phyloP scores from a whole-genome alignment of 2,797 vertebrate species.

The Clamator glandarius region DNA sequence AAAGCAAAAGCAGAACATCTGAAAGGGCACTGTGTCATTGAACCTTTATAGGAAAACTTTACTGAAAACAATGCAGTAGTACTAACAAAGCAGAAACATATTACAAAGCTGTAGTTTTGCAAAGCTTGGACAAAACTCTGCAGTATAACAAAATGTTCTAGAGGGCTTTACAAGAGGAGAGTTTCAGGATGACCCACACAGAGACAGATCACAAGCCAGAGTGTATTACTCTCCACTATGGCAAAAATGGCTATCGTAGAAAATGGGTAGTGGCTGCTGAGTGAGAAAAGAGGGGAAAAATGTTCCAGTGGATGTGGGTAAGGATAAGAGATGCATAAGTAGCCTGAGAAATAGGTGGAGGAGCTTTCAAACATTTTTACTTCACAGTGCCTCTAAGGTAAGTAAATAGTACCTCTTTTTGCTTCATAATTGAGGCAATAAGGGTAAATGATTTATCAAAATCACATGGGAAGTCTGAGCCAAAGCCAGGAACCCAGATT shows the following conservation, averaged over 20 bases:
- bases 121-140: not conserved
- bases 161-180: not conserved
- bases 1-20: not conserved
- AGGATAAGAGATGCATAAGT: not conserved
- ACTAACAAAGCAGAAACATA: not conserved
- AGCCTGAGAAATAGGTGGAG: not conserved
- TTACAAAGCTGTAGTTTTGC: not conserved
- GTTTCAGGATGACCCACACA: not conserved
- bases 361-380: not conserved
- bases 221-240: not conserved
- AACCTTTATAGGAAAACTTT: not conserved
- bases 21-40: not conserved
- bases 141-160: not conserved
- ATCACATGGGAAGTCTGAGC: not conserved
- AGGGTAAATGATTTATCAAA: slow-evolving; percentile 52
- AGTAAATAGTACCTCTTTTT: slow-evolving; percentile 45
- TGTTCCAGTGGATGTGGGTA: not conserved
- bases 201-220: not conserved
- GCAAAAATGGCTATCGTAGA: not conserved
- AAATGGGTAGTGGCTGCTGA: not conserved
- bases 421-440: slow-evolving; percentile 46
- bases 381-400: not conserved
- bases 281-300: rapidly evolving
- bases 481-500: slow-evolving; percentile 36
- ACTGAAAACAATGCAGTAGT: not conserved